Base-by-base conservation (phyloP, 2,797 vertebrate genomes). In the Arnoldichthys spilopterus region DNA sequence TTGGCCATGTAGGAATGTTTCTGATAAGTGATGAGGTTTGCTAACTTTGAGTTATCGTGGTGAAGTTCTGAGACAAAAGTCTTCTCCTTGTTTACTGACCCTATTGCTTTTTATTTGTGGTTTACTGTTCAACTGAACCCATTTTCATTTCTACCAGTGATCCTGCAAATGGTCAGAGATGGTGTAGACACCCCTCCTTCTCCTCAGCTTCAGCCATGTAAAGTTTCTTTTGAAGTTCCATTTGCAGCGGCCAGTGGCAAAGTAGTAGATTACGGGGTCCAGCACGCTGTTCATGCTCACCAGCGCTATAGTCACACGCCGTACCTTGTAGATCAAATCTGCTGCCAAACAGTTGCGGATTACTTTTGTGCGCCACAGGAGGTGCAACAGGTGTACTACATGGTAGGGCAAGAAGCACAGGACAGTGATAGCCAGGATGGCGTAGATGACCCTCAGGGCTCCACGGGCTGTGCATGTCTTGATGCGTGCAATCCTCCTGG, bases 371-470 rank as follows among this genome's bases (percentile, higher is more conserved):
- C 91, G 92, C 16, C 83, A 78, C 0, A 96, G 83, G 0, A 95
- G 79, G 69, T 94, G 89, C 77, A 96, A 85, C 47, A 97, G 83
- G 81, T 95, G 93, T 0, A 92, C 85, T 3, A 95, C 24, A 0
- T 95, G 93, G 37, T 92, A 93, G 0, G 96, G 96, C 24, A 97
- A 76, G 81, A 96, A 96, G 90, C 95, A 97, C 59, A 96, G 28
- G 22, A 91, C 20, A 0, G 90, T 96, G 76, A 96, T 95, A 49
- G 86, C 86, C 86, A 96, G 51, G 76, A 95, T 90, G 79, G 89
- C 79, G 74, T 76, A 84, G 59, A 95, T 91, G 2, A 93, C 90
- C 59, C 72, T 88, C 77, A 93, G 64, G 0, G 93, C 92, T 51
- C 85, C 90, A 18, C 74, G 82, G 72, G 91, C 87, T 8, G 89